Evolutionary conservation across 2,888 invertebrate genomes (phyloP), one percentile per base, ranked within the genome.

Genomic region (Tyria jacobaeae): DNA sequence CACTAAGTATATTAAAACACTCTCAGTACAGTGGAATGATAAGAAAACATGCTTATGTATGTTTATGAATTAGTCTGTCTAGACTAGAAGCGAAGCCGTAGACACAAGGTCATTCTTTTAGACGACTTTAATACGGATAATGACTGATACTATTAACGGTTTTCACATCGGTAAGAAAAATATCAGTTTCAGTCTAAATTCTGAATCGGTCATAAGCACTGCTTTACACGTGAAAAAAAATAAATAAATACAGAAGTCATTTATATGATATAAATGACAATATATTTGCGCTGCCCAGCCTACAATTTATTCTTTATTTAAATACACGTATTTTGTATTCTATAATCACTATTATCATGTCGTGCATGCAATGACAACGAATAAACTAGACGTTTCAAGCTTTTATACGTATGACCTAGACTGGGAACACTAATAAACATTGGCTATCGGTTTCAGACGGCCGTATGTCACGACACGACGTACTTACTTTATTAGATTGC

Each of bases 61-160:
- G 3, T 37, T 5, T 37, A 37, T 37, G 37, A 44, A 44, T 12
- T 21, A 12, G 44, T 44, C 44, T 44, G 44, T 44, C 44, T 44
- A 44, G 44, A 44, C 44, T 44, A 21, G 21, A 21, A 17, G 21
- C 44, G 44, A 44, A 44, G 44, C 44, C 44, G 10, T 44, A 44
- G 44, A 12, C 9, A 21, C 44, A 44, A 44, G 44, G 44, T 44
- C 21, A 9, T 41, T 10, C 5, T 10, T 44, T 21, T 21, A 9
- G 44, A 12, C 21, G 21, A 4, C 21, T 17, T 44, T 44, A 4
- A 12, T 12, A 1, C 21, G 12, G 27, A 31, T 31, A 6, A n/a
- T n/a, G n/a, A n/a, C n/a, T n/a, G n/a, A n/a, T n/a, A n/a, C n/a
- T n/a, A n/a, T n/a, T n/a, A n/a, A n/a, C n/a, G n/a, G n/a, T n/a